Base-by-base conservation (phyloP, 2,888 invertebrate genomes). In the Drosophila lutescens region DNA sequence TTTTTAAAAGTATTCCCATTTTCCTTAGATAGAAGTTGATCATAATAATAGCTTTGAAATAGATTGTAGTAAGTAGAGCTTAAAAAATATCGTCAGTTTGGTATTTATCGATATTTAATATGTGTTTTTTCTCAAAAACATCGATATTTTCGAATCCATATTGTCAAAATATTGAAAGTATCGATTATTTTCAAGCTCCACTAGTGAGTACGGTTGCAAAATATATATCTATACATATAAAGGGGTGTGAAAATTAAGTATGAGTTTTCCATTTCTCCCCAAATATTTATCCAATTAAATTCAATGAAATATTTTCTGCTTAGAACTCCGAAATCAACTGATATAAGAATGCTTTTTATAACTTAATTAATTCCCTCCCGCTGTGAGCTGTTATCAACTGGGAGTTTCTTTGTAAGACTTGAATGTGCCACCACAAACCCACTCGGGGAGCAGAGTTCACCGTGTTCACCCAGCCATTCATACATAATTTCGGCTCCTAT, bases 401-500 rank as follows among this genome's bases (percentile, higher is more conserved):
- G 62, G 62, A 49, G 41, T 26, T 26, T 40, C 62, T 49, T 61
- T 49, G 62, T 41, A 34, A 26, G 17, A 67, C 54, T 66, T 66
- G 46, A 54, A 66, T 66, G 46, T 47, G 46, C 43, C 55, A 32
- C 54, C 47, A 41, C 67, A 54, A 41, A 61, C 49, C 34, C 23
- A 32, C 32, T 46, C 41, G 20, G 34, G 40, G n/a, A 34, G 58
- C 30, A 34, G 34, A 41, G 17, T 67, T 17, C 36, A 13, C 54
- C 23, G 23, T 13, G 50, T 47, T 40, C 10, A 20, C 26, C 32
- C 23, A 59, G 30, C 53, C 61, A 70, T 55, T 55, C 72, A 73
- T 73, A 72, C 56, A 46, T 62, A 71, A 71, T 71, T 51, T 54
- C 43, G 23, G 49, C 44, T 53, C n/a, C 53, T 57, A 55, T 71